Base-by-base conservation (phyloP, 2,888 invertebrate species). In the Heliconius ismenius region DNA sequence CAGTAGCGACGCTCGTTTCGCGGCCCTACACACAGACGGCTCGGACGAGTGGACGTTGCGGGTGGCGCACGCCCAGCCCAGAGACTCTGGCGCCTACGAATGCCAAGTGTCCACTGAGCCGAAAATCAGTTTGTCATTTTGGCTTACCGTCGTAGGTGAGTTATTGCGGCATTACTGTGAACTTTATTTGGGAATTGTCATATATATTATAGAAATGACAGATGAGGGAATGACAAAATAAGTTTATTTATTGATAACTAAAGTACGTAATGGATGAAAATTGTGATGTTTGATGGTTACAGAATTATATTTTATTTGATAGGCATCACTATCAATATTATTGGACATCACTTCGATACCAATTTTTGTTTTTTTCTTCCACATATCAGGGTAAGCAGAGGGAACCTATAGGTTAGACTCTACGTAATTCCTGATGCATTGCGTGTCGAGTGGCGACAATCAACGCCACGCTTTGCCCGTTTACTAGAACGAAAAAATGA, bases 91-190 rank as follows among this genome's bases (percentile, higher is more conserved):
- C 77, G 96, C 96, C 79, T 98, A 98, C 90, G 98, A 98, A 94
- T 98, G 98, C 88, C 98, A 98, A 95, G 97, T 98, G 82, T 98
- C 97, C 85, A 98, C 98, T 26, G 98, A 98, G 89, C 98, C 98
- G 76, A 98, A 98, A 94, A 97, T 98, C 92, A 98, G 98, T 88
- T 83, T 93, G 73, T 92, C 96, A 21, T 97, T 97, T 88, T 95
- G 96, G 84, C 95, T 97, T 74, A 97, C 95, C 83, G 97, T 97
- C 85, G 97, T 97, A 77, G 97, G 97, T 97, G 88, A 95, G 97
- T 95, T 79, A 39, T 70, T 26, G 43, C 18, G 70, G 32, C 21
- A 65, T 24, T 28, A 24, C 9, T 49, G 18, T 76, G 43, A 39
- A 43, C 62, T 62, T 43, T 73, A 43, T 73, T 70, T 32, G 24